These are phyloP conservation scores for Anas platyrhynchos DNA, from an alignment of 2,113 vertebrate species.

Conservation along the genomic window DNA sequence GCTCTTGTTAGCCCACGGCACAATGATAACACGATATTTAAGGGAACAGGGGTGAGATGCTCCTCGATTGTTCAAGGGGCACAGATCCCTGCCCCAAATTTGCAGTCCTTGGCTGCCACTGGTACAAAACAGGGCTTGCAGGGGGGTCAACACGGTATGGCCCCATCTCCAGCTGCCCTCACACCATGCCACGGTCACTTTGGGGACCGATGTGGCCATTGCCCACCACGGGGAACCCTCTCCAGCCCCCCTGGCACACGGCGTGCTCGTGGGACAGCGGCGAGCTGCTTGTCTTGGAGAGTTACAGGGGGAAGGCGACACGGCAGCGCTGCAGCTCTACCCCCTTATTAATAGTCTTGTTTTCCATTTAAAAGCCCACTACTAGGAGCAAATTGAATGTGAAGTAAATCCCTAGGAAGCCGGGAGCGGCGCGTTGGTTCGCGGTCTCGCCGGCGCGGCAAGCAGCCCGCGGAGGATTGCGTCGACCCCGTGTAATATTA, in stretches of 20 bases:
- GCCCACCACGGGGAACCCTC: accelerated
- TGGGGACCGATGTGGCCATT: not conserved
- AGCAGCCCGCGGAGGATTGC: constrained; percentile 52
- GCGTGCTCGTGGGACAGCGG: accelerated
- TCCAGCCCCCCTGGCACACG: accelerated
- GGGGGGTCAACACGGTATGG: not conserved
- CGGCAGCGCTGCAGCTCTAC: accelerated
- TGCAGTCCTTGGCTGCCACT: accelerated
- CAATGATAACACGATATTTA: constrained; percentile 24
- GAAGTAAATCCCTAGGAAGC: constrained; percentile 37
- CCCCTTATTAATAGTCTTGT: not conserved
- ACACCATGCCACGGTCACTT: too few relatives aligned
- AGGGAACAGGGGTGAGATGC: constrained; percentile 6
- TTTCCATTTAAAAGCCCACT: not conserved
- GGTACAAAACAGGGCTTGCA: accelerated
- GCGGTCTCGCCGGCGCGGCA: not conserved
- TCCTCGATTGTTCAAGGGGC: not conserved
- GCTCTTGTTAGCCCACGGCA: constrained; percentile 24
- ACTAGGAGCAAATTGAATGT: constrained; percentile 19
- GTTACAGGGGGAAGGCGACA: not conserved
- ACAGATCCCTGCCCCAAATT: not conserved
- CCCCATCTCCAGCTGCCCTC: not conserved
- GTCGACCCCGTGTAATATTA: constrained; percentile 69
- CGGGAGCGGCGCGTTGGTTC: constrained; percentile 31
- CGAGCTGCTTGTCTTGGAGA: accelerated